Conservation (phyloP, 2,113 vertebrate species). For the Alligator sinensis region DNA sequence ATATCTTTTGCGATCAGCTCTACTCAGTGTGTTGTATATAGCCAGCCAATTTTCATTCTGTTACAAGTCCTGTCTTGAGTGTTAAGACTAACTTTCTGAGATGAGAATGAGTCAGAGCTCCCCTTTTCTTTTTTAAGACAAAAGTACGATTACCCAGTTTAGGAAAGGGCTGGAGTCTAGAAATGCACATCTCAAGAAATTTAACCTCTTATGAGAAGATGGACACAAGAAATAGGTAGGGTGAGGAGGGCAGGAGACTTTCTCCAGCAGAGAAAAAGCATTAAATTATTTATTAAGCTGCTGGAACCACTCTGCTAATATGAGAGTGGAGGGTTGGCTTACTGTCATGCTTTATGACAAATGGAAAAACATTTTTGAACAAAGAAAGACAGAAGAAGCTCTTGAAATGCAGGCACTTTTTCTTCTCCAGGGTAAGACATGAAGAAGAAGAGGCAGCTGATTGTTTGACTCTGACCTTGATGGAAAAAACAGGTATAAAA, state of each 20-base stretch:
- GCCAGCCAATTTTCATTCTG: rapidly evolving
- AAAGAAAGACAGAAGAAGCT: neutral
- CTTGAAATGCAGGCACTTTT: neutral
- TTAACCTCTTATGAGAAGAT: too few relatives aligned
- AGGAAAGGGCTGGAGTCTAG: neutral
- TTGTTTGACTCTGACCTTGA: neutral
- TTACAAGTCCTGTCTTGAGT: neutral
- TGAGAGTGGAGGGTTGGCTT: neutral
- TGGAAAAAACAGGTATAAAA: neutral
- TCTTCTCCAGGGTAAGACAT: neutral
- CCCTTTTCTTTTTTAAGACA: neutral
- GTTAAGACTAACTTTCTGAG: neutral
- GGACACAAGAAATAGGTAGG: rapidly evolving
- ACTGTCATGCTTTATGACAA: neutral
- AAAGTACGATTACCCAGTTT: rapidly evolving
- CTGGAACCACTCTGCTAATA: neutral
- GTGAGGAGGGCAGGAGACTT: neutral
- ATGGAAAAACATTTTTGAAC: neutral
- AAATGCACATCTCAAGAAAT: too few relatives aligned
- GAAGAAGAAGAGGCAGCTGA: neutral
- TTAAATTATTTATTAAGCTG: neutral
- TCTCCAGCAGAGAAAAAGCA: neutral
- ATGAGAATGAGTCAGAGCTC: rapidly evolving
- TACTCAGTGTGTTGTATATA: neutral
- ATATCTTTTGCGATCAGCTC: neutral